phyloP scores from a whole-genome alignment of 2,113 vertebrate genomes.

The Gila orcuttii region DNA sequence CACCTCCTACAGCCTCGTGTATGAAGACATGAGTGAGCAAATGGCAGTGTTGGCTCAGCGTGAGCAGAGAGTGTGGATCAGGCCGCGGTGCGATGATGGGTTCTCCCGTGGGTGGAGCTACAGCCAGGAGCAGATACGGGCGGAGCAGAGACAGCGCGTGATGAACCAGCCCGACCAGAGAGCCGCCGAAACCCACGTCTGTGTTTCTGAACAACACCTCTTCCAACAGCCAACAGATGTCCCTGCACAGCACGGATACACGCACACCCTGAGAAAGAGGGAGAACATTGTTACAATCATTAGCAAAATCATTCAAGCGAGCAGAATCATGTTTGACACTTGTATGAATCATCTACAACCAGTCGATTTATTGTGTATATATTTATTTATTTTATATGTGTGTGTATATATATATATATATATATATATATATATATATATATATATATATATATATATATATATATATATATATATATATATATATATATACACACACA shows the following conservation, averaged over 20 bases:
- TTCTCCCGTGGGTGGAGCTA: slow-evolving; percentile 60
- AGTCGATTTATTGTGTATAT: background rate
- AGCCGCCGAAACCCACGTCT: slow-evolving; percentile 85
- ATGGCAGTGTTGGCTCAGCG: slow-evolving; percentile 73
- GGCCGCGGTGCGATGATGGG: slow-evolving; percentile 65
- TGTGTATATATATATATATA: no score
- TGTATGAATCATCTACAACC: slow-evolving; percentile 8
- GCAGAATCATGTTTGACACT: background rate
- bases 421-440: no score
- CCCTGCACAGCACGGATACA: slow-evolving; percentile 78
- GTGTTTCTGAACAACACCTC: slow-evolving; percentile 83
- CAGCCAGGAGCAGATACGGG: slow-evolving; percentile 70
- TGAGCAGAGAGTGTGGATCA: slow-evolving; percentile 58
- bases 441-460: no score
- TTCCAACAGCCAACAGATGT: slow-evolving; percentile 84
- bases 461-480: no score
- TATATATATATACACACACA: no score
- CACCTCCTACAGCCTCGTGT: slow-evolving; percentile 86
- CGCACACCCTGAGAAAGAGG: slow-evolving; percentile 74
- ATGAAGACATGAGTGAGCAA: slow-evolving; percentile 80
- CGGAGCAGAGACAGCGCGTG: slow-evolving; percentile 78
- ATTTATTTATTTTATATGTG: no score
- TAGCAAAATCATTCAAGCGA: background rate
- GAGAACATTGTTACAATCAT: background rate
- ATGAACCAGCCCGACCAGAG: slow-evolving; percentile 72